These are phyloP conservation scores for Hemibagrus guttatus DNA, from an alignment of 2,797 vertebrate genomes.

Conservation along the genomic window DNA sequence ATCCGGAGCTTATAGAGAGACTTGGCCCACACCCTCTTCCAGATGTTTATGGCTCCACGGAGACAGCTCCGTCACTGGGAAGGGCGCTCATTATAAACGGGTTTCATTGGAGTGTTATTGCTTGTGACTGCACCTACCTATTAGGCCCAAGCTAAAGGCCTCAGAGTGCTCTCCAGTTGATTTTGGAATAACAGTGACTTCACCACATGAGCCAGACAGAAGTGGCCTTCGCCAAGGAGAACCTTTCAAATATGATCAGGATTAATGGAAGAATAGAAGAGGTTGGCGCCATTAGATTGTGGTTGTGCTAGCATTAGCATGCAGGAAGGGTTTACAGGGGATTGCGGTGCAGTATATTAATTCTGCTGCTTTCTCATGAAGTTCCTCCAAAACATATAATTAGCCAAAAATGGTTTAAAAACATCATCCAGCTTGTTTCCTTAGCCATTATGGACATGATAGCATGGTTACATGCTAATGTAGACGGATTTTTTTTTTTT, in stretches of 20 bases:
- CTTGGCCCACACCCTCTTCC: constrained; percentile 33
- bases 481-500: background rate
- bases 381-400: too few species aligned
- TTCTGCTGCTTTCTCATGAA: background rate
- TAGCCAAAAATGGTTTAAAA: background rate
- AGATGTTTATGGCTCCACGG: constrained; percentile 35
- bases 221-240: constrained; percentile 34
- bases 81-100: constrained; percentile 30
- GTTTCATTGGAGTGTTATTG: constrained; percentile 47
- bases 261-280: constrained; percentile 37
- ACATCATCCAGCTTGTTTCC: background rate
- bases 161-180: constrained; percentile 41
- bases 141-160: constrained; percentile 41
- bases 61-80: constrained; percentile 46
- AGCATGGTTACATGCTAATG: background rate
- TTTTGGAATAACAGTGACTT: constrained; percentile 55
- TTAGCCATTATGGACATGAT: background rate
- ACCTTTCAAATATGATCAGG: constrained; percentile 47
- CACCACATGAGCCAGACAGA: constrained; percentile 31
- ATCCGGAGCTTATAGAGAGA: constrained; percentile 22
- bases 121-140: constrained; percentile 53
- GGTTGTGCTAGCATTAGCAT: background rate
- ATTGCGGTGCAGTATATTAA: background rate
- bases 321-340: background rate
- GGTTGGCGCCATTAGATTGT: constrained; percentile 18